Percentiles rank a stretch among this genome's conserved stretches.
These are phyloP conservation scores for Byasa hedistus DNA, from an alignment of 2,888 invertebrate species.

Conservation along the genomic window DNA sequence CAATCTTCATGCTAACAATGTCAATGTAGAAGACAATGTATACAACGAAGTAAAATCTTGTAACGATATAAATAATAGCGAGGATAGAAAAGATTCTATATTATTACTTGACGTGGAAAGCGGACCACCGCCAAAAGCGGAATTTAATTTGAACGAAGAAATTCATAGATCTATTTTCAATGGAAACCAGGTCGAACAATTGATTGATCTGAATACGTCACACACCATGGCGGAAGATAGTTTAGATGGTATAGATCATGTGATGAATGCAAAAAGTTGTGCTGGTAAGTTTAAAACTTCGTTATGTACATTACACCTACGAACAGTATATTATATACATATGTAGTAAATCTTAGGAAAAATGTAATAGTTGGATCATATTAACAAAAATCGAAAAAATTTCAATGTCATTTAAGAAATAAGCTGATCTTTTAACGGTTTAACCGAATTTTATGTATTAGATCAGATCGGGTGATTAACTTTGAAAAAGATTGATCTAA, in stretches of 20 bases:
- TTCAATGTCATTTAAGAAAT: no score
- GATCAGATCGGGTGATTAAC: no score
- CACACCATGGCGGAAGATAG: conserved; percentile 30
- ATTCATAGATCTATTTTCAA: conserved; percentile 65
- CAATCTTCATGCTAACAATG: conserved; percentile 31
- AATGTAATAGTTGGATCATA: not conserved
- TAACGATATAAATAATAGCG: conserved; percentile 44
- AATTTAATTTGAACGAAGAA: conserved; percentile 69
- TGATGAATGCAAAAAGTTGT: conserved; percentile 8
- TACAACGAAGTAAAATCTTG: conserved; percentile 42
- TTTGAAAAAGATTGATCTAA: no score
- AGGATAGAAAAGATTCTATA: conserved; percentile 49
- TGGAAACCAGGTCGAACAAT: conserved; percentile 38
- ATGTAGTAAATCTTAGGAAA: not conserved
- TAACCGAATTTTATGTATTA: no score
- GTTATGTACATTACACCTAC: not conserved
- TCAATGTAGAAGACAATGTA: conserved; percentile 6
- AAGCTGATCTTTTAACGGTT: no score
- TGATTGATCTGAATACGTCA: conserved; percentile 34
- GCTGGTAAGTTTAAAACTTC: conserved; percentile 8
- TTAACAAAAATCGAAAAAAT: no score
- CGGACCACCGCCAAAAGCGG: conserved; percentile 68
- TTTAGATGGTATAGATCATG: conserved; percentile 24
- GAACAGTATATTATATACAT: not conserved
- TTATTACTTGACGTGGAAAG: conserved; percentile 61